These are phyloP conservation scores for Lanius collurio DNA, from an alignment of 2,113 vertebrate species.

Conservation along the genomic window DNA sequence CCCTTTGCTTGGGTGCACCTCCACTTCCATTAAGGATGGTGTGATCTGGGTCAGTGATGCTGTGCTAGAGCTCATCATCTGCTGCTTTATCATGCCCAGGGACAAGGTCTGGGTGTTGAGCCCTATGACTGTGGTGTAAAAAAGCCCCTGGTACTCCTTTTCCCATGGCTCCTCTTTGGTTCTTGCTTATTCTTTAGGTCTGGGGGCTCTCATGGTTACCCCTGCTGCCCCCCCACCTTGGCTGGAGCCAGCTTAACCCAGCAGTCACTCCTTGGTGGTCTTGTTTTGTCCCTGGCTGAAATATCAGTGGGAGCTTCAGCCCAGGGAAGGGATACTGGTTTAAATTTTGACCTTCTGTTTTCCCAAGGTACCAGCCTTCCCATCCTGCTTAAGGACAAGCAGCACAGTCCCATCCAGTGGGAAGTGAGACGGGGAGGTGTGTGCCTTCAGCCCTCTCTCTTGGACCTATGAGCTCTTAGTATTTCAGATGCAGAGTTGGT, in stretches of 20 bases:
- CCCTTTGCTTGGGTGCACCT: fast-evolving
- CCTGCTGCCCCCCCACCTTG: too few relatives aligned
- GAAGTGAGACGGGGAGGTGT: fast-evolving
- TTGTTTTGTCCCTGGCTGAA: not conserved
- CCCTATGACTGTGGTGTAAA: not conserved
- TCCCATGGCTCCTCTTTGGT: not conserved
- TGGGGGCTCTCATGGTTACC: fast-evolving
- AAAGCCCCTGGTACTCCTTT: not conserved
- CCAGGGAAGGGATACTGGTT: not conserved
- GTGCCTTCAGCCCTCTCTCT: not conserved
- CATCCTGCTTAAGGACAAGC: not conserved
- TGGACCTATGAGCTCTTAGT: not conserved
- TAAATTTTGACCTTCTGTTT: not conserved
- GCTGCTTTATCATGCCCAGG: fast-evolving
- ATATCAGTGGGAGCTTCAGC: not conserved
- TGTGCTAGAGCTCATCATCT: not conserved
- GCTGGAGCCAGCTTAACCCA: fast-evolving
- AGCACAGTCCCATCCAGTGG: not conserved
- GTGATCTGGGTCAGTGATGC: not conserved
- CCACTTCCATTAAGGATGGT: fast-evolving
- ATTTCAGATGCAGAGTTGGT: not conserved
- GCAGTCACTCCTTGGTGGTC: fast-evolving
- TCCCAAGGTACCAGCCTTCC: not conserved
- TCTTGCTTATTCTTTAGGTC: not conserved
- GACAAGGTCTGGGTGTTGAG: fast-evolving